These are phyloP conservation scores for Endotricha flammealis DNA, from an alignment of 2,888 invertebrate genomes.

Conservation along the genomic window DNA sequence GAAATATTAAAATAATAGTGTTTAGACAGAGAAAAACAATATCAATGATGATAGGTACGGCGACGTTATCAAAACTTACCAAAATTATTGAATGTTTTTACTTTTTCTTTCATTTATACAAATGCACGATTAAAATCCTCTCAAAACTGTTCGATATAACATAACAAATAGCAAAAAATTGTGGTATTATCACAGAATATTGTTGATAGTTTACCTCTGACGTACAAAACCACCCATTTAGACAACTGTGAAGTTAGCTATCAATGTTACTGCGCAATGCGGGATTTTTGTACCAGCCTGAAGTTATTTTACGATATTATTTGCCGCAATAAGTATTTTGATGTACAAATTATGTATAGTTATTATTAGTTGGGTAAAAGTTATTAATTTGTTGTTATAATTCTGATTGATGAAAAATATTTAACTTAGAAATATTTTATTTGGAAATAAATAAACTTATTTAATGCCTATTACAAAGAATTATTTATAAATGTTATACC, in stretches of 20 bases:
- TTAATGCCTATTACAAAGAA: no score
- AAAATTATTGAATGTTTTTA: no score
- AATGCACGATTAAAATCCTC: background rate
- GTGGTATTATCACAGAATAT: conserved; percentile 29
- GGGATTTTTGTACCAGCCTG: conserved; percentile 36
- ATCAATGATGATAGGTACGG: no score
- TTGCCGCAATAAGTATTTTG: conserved; percentile 24
- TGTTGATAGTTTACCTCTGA: conserved; percentile 27
- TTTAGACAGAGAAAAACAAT: no score
- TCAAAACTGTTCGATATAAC: background rate
- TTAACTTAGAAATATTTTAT: no score
- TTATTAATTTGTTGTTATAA: no score
- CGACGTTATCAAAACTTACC: no score
- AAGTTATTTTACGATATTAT: conserved; percentile 32
- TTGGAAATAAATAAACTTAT: no score
- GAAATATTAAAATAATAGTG: no score
- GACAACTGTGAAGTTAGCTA: conserved; percentile 40
- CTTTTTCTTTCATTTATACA: background rate
- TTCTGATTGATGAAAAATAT: no score
- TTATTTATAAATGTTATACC: no score
- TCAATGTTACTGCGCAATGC: conserved; percentile 49
- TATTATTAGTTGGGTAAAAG: no score
- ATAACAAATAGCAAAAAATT: conserved; percentile 5
- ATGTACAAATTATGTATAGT: background rate
- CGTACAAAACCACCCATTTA: conserved; percentile 20